phyloP scores from a whole-genome alignment of 2,113 vertebrate genomes.

The Nettapus auritus region DNA sequence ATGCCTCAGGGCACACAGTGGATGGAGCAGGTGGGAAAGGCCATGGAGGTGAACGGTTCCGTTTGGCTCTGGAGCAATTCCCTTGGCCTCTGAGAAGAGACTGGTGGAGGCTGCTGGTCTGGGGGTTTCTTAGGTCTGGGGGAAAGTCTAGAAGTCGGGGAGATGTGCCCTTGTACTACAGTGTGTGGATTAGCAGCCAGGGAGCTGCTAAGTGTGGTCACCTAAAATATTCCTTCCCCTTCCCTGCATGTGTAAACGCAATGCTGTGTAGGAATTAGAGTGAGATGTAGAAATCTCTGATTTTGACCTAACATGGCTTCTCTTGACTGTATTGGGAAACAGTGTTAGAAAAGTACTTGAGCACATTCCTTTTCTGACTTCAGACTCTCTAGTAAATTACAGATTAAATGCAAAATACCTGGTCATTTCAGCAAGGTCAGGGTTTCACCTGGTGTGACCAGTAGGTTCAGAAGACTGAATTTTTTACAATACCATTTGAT shows the following conservation, averaged over 20 bases:
- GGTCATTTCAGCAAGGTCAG: not conserved
- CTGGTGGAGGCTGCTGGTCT: not conserved
- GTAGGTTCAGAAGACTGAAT: not conserved
- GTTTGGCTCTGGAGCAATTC: not conserved
- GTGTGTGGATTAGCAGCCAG: not conserved
- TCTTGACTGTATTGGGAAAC: not conserved
- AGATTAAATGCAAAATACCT: not conserved
- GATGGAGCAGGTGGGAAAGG: not conserved
- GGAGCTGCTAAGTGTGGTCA: not conserved
- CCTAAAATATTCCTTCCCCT: not conserved
- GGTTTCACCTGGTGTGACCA: not conserved
- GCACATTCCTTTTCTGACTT: not conserved
- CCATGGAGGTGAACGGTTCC: accelerated
- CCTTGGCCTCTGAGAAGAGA: not conserved
- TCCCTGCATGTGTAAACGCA: not conserved
- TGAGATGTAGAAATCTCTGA: not conserved
- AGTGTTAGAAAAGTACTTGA: not conserved
- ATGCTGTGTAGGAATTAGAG: not conserved
- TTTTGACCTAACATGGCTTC: not conserved
- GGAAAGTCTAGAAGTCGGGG: not conserved
- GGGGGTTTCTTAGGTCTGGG: not conserved
- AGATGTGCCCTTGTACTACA: not conserved
- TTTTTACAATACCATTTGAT: not conserved
- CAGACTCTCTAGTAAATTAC: not conserved
- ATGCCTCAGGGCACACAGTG: not conserved